Conservation (phyloP, 2,888 invertebrate genomes). For the Dinocampus coccinellae region DNA sequence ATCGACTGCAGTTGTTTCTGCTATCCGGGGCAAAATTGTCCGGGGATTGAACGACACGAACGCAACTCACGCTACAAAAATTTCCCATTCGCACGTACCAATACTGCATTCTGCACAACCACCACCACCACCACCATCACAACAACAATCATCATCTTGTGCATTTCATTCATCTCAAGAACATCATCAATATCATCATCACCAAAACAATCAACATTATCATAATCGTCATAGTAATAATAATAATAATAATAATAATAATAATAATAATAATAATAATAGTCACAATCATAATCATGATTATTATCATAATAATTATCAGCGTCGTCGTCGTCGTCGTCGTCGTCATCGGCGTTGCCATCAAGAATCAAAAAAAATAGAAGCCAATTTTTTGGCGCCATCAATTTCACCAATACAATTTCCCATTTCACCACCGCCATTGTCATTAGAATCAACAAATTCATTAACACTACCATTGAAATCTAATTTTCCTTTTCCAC, state of each 20-base stretch:
- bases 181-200: conserved; percentile 61
- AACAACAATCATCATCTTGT: conserved; percentile 71
- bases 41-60: conserved; percentile 30
- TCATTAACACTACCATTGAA: conserved; percentile 61
- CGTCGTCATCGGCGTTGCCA: conserved; percentile 54
- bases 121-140: conserved; percentile 71
- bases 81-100: conserved; percentile 64
- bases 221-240: conserved; percentile 45
- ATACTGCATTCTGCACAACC: conserved; percentile 72
- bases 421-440: conserved; percentile 73
- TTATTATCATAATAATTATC: conserved; percentile 27
- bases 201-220: conserved; percentile 58
- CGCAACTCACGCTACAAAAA: conserved; percentile 42
- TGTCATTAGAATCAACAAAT: conserved; percentile 73
- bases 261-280: conserved; percentile 19
- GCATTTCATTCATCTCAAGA: conserved; percentile 65
- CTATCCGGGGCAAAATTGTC: conserved; percentile 31
- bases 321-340: conserved; percentile 49
- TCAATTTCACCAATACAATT: conserved; percentile 63
- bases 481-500: conserved; percentile 63
- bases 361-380: conserved; percentile 16
- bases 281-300: background rate
- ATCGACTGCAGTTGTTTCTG: conserved; percentile 9
- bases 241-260: conserved; percentile 27
- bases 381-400: conserved; percentile 62